A percentile compares a stretch with the other conserved stretches of the same genome.
Evolutionary conservation across 2,888 invertebrate genomes (phyloP).

Genomic region (Orchestes rusci): DNA sequence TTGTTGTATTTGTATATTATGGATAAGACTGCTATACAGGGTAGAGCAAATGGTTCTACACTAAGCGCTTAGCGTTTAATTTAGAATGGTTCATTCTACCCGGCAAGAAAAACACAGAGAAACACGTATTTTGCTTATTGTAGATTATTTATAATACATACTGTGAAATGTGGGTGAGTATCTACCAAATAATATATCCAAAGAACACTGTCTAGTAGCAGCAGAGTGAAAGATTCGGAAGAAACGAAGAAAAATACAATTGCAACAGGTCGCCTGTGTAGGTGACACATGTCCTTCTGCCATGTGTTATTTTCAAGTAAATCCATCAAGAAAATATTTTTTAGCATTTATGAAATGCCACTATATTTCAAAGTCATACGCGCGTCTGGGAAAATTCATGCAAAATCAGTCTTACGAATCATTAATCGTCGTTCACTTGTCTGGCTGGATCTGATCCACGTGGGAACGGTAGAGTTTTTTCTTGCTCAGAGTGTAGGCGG

Average conservation of each 20-base stretch:
- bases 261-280: slow-evolving; percentile 2
- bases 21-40: no score
- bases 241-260: slow-evolving; percentile 7
- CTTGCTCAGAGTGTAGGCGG: slow-evolving; percentile 82
- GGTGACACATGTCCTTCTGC: not conserved
- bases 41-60: no score
- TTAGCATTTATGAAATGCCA: slow-evolving; percentile 5
- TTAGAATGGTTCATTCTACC: not conserved
- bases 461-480: slow-evolving; percentile 82
- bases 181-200: no score
- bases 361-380: slow-evolving; percentile 10
- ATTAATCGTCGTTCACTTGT: slow-evolving; percentile 19
- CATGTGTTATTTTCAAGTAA: slow-evolving; percentile 8
- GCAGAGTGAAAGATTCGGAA: not conserved
- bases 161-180: slow-evolving; percentile 12
- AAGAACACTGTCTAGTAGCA: no score
- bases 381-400: slow-evolving; percentile 14
- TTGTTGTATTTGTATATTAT: slow-evolving; percentile 4
- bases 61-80: no score
- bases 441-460: slow-evolving; percentile 33
- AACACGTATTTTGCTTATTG: slow-evolving; percentile 9
- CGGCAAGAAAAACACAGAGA: not conserved
- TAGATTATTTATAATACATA: slow-evolving; percentile 11
- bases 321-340: slow-evolving; percentile 15
- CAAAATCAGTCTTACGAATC: slow-evolving; percentile 21